Conservation (phyloP, 1,140 invertebrate species). For the Drosophila nasuta region DNA sequence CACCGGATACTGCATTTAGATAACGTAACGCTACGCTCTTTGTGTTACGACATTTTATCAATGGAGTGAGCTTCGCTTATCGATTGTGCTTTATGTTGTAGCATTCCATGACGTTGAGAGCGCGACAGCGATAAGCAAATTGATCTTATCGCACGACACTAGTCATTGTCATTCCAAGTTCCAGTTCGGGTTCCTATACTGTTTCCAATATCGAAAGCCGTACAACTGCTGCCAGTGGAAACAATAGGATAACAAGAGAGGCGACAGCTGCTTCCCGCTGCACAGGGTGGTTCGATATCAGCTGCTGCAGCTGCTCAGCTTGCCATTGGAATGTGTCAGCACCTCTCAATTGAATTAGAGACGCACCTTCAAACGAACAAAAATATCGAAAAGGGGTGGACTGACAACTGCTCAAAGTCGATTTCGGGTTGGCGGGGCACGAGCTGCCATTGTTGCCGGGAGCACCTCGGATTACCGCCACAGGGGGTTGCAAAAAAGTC, state of each 20-base stretch:
- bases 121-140: slow-evolving; percentile 54
- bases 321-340: slow-evolving; percentile 36
- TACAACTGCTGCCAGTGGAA: too few relatives aligned
- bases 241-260: slow-evolving; percentile 31
- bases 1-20: slow-evolving; percentile 22
- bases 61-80: slow-evolving; percentile 35
- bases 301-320: slow-evolving; percentile 50
- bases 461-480: slow-evolving; percentile 31
- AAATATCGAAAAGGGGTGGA: slow-evolving; percentile 45
- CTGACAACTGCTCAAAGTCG: slow-evolving; percentile 10
- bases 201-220: not conserved
- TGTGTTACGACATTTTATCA: slow-evolving; percentile 27
- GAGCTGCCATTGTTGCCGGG: slow-evolving; percentile 35
- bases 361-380: slow-evolving; percentile 19
- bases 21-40: slow-evolving; percentile 2
- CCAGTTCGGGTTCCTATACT: not conserved
- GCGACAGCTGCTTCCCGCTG: slow-evolving; percentile 15
- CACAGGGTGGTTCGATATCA: slow-evolving; percentile 28
- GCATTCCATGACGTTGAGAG: slow-evolving; percentile 70
- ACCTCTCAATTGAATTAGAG: slow-evolving; percentile 37
- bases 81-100: slow-evolving; percentile 35
- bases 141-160: slow-evolving; percentile 61
- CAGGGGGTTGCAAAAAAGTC: slow-evolving; percentile 19
- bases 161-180: slow-evolving; percentile 18
- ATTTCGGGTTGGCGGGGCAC: slow-evolving; percentile 28